Evolutionary conservation across 2,797 vertebrate species (phyloP).

Genomic region (Sorex maritimensis): DNA sequence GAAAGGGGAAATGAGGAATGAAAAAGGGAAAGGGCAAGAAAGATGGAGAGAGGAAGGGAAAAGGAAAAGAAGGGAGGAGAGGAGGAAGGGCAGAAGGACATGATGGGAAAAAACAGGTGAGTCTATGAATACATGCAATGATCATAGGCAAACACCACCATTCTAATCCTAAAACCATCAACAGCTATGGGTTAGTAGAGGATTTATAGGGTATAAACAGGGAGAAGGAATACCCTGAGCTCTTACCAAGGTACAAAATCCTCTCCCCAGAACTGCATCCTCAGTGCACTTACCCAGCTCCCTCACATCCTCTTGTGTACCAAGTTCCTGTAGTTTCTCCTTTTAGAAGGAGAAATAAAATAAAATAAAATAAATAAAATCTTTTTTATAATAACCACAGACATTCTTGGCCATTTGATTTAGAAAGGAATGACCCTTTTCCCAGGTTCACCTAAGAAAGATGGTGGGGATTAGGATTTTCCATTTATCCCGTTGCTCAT

Average conservation of each 20-base stretch:
- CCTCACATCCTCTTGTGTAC: not conserved
- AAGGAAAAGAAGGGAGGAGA: not conserved
- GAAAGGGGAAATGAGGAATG: not conserved
- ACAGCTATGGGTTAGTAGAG: too few relatives aligned
- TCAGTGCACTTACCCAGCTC: too few relatives aligned
- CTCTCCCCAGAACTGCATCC: too few relatives aligned
- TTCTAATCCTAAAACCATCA: too few relatives aligned
- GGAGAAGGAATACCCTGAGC: too few relatives aligned
- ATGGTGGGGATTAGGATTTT: not conserved
- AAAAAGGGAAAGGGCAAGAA: not conserved
- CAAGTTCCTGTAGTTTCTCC: not conserved
- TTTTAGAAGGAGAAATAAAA: not conserved
- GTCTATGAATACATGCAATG: too few relatives aligned
- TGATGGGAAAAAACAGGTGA: too few relatives aligned
- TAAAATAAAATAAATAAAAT: slow-evolving; percentile 19
- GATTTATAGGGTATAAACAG: too few relatives aligned
- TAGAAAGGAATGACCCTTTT: not conserved
- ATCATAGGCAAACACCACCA: too few relatives aligned
- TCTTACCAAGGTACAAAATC: too few relatives aligned
- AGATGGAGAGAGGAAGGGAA: not conserved
- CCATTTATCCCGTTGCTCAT: not conserved
- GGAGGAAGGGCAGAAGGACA: too few relatives aligned
- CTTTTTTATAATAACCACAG: not conserved
- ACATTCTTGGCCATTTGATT: not conserved
- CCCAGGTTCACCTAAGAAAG: not conserved